A percentile compares a stretch with the other conserved stretches of the same genome.
Evolutionary conservation across 2,113 vertebrate genomes (phyloP).

Genomic region (Astur gentilis): DNA sequence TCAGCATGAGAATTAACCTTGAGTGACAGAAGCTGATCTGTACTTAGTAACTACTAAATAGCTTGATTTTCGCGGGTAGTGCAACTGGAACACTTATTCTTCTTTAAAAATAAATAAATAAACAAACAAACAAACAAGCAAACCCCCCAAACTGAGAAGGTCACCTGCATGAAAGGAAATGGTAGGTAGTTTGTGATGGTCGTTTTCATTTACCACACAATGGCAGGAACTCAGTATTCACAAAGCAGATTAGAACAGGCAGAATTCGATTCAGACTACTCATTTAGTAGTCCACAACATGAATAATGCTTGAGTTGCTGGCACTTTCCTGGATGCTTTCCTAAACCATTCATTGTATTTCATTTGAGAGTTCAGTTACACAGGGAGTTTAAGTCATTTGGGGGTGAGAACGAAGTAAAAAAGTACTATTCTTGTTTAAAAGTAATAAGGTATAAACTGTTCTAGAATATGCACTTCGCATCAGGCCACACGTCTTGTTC

Average conservation of each 20-base stretch:
- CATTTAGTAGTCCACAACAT: neutral
- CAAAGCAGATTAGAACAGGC: neutral
- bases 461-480: neutral
- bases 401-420: neutral
- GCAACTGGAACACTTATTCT: conserved; percentile 13
- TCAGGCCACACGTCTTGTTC: neutral
- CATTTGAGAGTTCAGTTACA: neutral
- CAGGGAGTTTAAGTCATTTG: neutral
- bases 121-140: too few species aligned
- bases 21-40: conserved; percentile 55
- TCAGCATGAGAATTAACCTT: conserved; percentile 52
- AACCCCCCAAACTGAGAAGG: neutral
- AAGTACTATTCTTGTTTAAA: neutral
- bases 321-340: neutral
- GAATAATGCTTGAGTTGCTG: neutral
- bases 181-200: neutral
- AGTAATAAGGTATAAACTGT: neutral
- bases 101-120: neutral
- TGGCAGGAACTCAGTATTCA: neutral
- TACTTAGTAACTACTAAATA: conserved; percentile 2
- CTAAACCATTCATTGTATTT: neutral
- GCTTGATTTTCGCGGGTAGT: conserved; percentile 15
- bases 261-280: neutral
- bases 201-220: neutral
- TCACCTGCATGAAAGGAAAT: neutral